phyloP scores from a whole-genome alignment of 2,797 vertebrate genomes.

The Orestias chungarensis region DNA sequence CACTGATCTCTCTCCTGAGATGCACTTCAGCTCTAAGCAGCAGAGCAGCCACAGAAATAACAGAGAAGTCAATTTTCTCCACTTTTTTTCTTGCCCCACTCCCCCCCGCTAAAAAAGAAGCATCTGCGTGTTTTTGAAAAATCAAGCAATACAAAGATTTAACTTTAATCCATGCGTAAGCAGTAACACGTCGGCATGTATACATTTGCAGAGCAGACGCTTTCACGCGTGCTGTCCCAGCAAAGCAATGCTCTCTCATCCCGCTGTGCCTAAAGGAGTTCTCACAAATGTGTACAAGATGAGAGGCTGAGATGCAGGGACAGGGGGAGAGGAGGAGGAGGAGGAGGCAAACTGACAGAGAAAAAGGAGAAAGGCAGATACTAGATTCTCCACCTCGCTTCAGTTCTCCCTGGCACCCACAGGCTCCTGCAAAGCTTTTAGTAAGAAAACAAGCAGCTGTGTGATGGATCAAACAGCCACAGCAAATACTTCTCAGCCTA shows the following conservation, averaged over 20 bases:
- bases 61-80: constrained; percentile 39
- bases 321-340: constrained; percentile 21
- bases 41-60: constrained; percentile 36
- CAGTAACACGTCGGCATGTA: constrained; percentile 24
- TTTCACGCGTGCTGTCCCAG: constrained; percentile 36
- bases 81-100: constrained; percentile 32
- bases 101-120: constrained; percentile 21
- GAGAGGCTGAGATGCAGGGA: constrained; percentile 52
- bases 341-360: constrained; percentile 44
- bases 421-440: constrained; percentile 77
- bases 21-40: constrained; percentile 36
- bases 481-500: constrained; percentile 65
- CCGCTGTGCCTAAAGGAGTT: constrained; percentile 66
- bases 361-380: constrained; percentile 30
- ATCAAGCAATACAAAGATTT: constrained; percentile 46
- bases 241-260: constrained; percentile 49
- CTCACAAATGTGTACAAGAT: constrained; percentile 68
- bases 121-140: constrained; percentile 34
- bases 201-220: constrained; percentile 47
- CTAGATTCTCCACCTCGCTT: constrained; percentile 63
- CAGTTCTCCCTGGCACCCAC: constrained; percentile 59
- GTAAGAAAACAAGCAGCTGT: constrained; percentile 69
- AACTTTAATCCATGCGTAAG: constrained; percentile 45
- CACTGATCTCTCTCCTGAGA: constrained; percentile 56
- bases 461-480: constrained; percentile 73